Evolutionary conservation across 2,797 vertebrate species (phyloP).

Genomic region (Dicrostonyx torquatus): DNA sequence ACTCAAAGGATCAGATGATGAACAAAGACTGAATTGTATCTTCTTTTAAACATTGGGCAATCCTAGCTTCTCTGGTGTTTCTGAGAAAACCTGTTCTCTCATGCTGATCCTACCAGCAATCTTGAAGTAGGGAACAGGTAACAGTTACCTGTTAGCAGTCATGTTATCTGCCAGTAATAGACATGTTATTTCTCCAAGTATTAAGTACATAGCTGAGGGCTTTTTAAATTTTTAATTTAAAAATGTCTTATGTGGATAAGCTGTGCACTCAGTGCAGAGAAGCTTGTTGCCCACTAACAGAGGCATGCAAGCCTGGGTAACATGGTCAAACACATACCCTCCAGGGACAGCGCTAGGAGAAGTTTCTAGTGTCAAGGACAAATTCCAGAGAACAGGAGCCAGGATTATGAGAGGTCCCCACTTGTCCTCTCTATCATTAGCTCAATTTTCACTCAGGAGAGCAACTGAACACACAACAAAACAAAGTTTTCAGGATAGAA

Average conservation of each 20-base stretch:
- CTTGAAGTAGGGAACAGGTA: conserved; percentile 30
- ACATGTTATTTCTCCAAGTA: conserved; percentile 48
- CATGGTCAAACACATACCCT: conserved; percentile 62
- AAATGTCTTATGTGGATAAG: conserved; percentile 52
- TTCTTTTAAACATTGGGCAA: background rate
- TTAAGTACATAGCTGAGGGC: background rate
- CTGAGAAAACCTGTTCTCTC: conserved; percentile 9
- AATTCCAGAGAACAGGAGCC: conserved; percentile 70
- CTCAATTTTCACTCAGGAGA: conserved; percentile 72
- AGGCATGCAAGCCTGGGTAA: conserved; percentile 34
- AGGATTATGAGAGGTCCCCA: conserved; percentile 72
- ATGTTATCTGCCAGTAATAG: background rate
- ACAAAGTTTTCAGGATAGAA: conserved; percentile 24
- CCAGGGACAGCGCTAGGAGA: conserved; percentile 33
- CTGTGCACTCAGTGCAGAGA: background rate
- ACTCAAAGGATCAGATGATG: background rate
- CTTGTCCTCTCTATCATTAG: conserved; percentile 57
- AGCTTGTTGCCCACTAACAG: conserved; percentile 41
- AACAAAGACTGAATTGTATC: background rate
- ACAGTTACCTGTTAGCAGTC: background rate
- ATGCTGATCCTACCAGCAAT: background rate
- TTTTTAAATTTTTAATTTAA: conserved; percentile 49
- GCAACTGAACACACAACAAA: background rate
- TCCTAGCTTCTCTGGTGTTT: background rate
- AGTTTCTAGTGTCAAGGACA: conserved; percentile 17